Percentiles rank a stretch among this genome's conserved stretches.
Conservation (phyloP, 2,113 vertebrate genomes). For the Varanus salvator region DNA sequence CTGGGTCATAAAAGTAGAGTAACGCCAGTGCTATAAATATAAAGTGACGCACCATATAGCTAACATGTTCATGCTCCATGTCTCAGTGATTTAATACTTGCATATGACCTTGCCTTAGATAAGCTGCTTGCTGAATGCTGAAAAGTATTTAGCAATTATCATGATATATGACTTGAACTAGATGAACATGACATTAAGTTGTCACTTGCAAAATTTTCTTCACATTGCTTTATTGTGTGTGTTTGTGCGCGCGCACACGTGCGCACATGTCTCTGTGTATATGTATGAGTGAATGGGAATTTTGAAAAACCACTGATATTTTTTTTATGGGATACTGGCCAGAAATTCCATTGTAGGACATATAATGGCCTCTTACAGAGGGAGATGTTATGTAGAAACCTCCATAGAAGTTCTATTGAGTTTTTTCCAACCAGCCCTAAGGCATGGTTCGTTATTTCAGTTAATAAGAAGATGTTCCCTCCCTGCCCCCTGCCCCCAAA, state of each 20-base stretch:
- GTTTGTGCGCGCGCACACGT: no score
- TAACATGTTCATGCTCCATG: constrained; percentile 4
- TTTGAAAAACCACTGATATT: neutral
- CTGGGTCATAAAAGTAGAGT: constrained; percentile 49
- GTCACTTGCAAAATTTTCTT: constrained; percentile 25
- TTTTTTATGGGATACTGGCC: neutral
- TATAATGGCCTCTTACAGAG: neutral
- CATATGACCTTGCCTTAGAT: constrained; percentile 65
- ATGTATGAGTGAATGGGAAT: neutral
- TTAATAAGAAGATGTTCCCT: neutral
- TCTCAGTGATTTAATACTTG: constrained; percentile 20
- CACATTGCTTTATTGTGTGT: neutral
- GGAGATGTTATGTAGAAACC: neutral
- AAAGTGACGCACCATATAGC: constrained; percentile 46
- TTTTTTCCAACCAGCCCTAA: neutral
- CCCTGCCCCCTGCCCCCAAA: neutral
- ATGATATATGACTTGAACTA: constrained; percentile 18
- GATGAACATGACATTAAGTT: constrained; percentile 11
- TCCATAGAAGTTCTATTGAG: neutral
- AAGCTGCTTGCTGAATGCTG: constrained; percentile 46
- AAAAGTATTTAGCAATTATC: constrained; percentile 41
- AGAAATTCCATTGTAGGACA: neutral
- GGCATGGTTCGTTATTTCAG: no score
- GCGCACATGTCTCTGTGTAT: neutral
- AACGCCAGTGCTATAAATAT: constrained; percentile 46